phyloP scores from a whole-genome alignment of 2,797 vertebrate genomes.

The Rhabdomys pumilio region DNA sequence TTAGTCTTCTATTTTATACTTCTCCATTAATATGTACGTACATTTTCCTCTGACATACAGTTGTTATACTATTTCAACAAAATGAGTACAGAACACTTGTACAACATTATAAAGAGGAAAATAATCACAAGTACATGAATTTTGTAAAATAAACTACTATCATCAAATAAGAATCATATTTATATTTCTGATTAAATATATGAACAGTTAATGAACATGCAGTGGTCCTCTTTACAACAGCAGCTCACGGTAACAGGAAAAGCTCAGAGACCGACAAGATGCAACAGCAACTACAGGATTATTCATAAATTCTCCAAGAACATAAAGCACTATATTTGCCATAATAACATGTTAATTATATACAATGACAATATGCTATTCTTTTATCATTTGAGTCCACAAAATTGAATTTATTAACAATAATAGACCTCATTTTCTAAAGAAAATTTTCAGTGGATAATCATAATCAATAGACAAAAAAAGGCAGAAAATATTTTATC shows the following conservation, averaged over 20 bases:
- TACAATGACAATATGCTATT: conserved; percentile 22
- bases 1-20: conserved; percentile 54
- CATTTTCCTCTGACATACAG: neutral
- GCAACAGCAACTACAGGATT: neutral
- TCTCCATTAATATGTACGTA: conserved; percentile 28
- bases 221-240: conserved; percentile 43
- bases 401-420: conserved; percentile 56
- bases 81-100: conserved; percentile 25
- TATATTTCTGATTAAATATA: conserved; percentile 50
- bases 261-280: conserved; percentile 3
- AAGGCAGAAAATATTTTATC: neutral
- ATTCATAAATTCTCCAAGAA: conserved; percentile 48
- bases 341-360: conserved; percentile 36
- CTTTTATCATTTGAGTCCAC: conserved; percentile 58
- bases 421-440: conserved; percentile 25
- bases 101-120: conserved; percentile 53
- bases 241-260: conserved; percentile 12
- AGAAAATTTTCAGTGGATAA: conserved; percentile 64
- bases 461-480: conserved; percentile 64
- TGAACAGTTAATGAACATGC: conserved; percentile 47
- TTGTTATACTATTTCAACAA: conserved; percentile 45
- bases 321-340: neutral
- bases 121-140: conserved; percentile 9
- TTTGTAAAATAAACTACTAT: conserved; percentile 25
- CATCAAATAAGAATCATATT: conserved; percentile 35